Evolutionary conservation across 1,140 invertebrate species (phyloP).

Genomic region (Trypoxylus dichotomus): DNA sequence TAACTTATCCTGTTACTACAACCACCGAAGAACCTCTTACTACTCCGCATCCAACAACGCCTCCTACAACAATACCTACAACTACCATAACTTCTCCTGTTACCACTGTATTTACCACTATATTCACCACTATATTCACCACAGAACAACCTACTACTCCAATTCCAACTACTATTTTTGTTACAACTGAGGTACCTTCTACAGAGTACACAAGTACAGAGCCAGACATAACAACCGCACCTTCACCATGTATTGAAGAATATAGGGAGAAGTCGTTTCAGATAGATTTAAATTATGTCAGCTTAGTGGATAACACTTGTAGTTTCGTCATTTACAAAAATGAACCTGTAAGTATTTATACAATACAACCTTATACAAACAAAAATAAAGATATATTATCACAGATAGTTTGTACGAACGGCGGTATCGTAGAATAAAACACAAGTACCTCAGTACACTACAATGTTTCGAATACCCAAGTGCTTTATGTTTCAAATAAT

Average conservation of each 20-base stretch:
- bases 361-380: too few species aligned
- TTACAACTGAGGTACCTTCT: too few species aligned
- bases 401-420: too few species aligned
- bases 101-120: too few species aligned
- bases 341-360: not conserved
- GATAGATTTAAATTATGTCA: not conserved
- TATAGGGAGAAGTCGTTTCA: not conserved
- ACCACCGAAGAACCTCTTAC: not conserved
- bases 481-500: too few species aligned
- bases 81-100: not conserved
- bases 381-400: too few species aligned
- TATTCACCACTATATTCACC: not conserved
- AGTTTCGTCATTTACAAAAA: not conserved
- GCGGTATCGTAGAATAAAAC: too few species aligned
- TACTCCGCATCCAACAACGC: not conserved
- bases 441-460: too few species aligned
- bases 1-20: too few species aligned
- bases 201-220: too few species aligned
- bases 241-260: not conserved
- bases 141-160: slow-evolving; percentile 4
- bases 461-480: too few species aligned
- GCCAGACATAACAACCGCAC: not conserved
- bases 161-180: not conserved
- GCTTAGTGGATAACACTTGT: not conserved
- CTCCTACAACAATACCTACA: not conserved